Evolutionary conservation across 2,888 invertebrate genomes (phyloP), one percentile per base, ranked within the genome.

Genomic region (Chirona hameri): DNA sequence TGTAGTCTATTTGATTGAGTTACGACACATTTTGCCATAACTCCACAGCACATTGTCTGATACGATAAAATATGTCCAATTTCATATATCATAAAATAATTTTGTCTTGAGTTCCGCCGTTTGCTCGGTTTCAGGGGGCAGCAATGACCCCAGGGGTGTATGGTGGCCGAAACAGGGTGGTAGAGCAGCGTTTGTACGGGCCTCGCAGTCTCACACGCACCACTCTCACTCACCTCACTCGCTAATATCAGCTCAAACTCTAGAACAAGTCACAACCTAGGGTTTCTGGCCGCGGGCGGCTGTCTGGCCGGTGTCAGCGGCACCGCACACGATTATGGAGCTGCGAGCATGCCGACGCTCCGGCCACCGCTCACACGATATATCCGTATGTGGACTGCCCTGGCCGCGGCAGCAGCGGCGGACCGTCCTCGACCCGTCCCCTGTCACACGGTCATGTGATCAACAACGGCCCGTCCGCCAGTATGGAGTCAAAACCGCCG

Each of bases 221-320:
- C 60, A 60, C 21, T 18, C 24, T n/a, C 72, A 27, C 72, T 31
- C 72, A 60, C 9, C n/a, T n/a, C n/a, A 52, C 52, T 14, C 76
- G 39, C 76, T 76, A 76, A 76, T 46, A 76, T 46, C 39, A 39
- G 76, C 46, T 24, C 29, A 29, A 4, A 52, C 76, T 24, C 76
- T 46, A 46, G 76, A 10, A 39, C 39, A 76, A 15, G 69, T 69
- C 69, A 69, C 69, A 69, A 69, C 69, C 69, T 69, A 27, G 69
- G 5, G 29, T 69, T 24, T n/a, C n/a, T 21, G 60, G 24, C 10
- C 10, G 21, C 21, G 60, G n/a, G n/a, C 60, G n/a, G n/a, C 60
- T 1, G n/a, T 2, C 39, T n/a, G n/a, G 18, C 31, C 18, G 76
- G 76, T 39, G 76, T 10, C 24, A 14, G 46, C 39, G 24, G 15